A percentile compares a stretch with the other conserved stretches of the same genome.
phyloP scores from a whole-genome alignment of 2,888 invertebrate genomes.

The Rhamphomyia laevipes region DNA sequence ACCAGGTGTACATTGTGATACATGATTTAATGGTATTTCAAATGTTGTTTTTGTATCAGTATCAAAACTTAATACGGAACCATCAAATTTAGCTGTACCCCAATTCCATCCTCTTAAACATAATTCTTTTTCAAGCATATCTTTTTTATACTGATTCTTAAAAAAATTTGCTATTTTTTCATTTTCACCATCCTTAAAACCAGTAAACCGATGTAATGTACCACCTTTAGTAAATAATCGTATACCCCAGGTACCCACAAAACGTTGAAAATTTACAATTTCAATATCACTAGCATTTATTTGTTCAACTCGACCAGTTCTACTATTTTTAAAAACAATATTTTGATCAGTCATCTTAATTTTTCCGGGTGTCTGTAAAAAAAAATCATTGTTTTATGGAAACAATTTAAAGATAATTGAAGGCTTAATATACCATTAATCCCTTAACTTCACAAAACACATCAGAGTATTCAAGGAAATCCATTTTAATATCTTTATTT shows the following conservation, averaged over 20 bases:
- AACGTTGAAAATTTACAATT: slow-evolving; percentile 80
- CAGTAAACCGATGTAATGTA: slow-evolving; percentile 78
- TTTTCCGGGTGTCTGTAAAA: slow-evolving; percentile 71
- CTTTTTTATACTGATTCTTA: slow-evolving; percentile 65
- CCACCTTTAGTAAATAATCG: slow-evolving; percentile 85
- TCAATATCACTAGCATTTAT: slow-evolving; percentile 77
- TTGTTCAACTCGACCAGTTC: slow-evolving; percentile 94
- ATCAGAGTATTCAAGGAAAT: slow-evolving; percentile 80
- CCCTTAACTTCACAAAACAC: slow-evolving; percentile 75
- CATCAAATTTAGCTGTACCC: slow-evolving; percentile 91
- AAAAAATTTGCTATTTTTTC: slow-evolving; percentile 89
- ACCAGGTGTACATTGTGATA: slow-evolving; percentile 88
- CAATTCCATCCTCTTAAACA: slow-evolving; percentile 99
- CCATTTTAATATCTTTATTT: slow-evolving; percentile 40
- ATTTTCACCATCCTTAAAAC: slow-evolving; percentile 87
- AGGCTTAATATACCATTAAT: slow-evolving; percentile 55
- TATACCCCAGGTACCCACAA: slow-evolving; percentile 83
- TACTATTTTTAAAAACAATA: slow-evolving; percentile 87
- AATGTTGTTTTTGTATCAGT: slow-evolving; percentile 76
- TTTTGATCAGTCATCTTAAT: slow-evolving; percentile 84
- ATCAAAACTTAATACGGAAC: slow-evolving; percentile 74
- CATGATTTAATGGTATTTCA: slow-evolving; percentile 91
- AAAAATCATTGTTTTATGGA: not conserved
- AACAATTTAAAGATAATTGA: not conserved
- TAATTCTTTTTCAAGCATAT: slow-evolving; percentile 82